Evolutionary conservation across 2,797 vertebrate species (phyloP).

Genomic region (Amblyraja radiata): DNA sequence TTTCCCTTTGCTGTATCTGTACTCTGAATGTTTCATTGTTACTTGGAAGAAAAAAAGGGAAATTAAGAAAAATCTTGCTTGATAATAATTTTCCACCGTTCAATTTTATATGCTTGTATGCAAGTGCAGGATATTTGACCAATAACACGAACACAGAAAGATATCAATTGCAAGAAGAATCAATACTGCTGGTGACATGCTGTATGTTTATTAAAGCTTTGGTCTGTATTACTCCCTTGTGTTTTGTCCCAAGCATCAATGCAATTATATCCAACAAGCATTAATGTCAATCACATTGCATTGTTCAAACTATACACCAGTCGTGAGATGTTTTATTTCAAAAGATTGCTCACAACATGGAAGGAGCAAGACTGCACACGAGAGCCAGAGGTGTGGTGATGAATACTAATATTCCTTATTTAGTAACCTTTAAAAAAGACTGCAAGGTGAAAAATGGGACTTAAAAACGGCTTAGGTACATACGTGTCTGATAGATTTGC

Average conservation of each 20-base stretch:
- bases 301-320: not conserved
- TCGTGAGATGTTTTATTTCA: not conserved
- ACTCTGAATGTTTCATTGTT: not conserved
- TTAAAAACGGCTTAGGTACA: not conserved
- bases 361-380: not conserved
- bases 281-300: not conserved
- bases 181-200: not conserved
- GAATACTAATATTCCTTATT: slow-evolving; percentile 18
- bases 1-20: not conserved
- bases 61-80: not conserved
- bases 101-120: not conserved
- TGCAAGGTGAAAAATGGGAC: not conserved
- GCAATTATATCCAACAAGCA: slow-evolving; percentile 1
- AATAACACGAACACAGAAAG: not conserved
- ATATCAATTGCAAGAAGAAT: not conserved
- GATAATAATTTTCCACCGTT: not conserved
- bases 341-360: not conserved
- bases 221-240: not conserved
- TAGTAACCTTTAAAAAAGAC: not conserved
- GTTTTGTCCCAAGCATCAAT: not conserved
- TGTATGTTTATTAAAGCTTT: not conserved
- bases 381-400: not conserved
- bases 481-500: not conserved
- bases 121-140: not conserved
- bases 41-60: not conserved